These are phyloP conservation scores for Lasioglossum zephyrum DNA, from an alignment of 2,888 invertebrate genomes.

Conservation along the genomic window DNA sequence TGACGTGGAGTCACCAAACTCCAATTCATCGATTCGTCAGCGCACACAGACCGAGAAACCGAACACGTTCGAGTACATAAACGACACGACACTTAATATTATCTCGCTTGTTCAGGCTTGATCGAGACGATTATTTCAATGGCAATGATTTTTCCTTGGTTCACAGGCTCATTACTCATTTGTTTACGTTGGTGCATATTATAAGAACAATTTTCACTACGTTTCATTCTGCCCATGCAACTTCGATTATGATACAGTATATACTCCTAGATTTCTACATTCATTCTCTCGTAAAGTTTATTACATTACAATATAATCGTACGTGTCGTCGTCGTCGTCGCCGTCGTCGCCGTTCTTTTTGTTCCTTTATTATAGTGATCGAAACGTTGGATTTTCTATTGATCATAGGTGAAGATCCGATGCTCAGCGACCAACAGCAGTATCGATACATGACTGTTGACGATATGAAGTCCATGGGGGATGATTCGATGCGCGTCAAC, in stretches of 20 bases:
- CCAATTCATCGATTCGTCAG: slow-evolving; percentile 3
- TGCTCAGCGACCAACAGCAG: slow-evolving; percentile 93
- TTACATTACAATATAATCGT: not conserved
- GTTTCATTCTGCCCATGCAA: slow-evolving; percentile 49
- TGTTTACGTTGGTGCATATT: slow-evolving; percentile 53
- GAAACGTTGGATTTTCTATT: slow-evolving; percentile 20
- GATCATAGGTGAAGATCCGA: slow-evolving; percentile 93
- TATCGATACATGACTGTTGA: slow-evolving; percentile 97
- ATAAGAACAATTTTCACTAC: slow-evolving; percentile 18
- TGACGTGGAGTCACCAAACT: not conserved
- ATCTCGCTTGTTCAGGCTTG: slow-evolving; percentile 65
- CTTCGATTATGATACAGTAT: slow-evolving; percentile 25
- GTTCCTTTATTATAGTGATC: not conserved
- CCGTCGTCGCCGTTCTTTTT: not conserved
- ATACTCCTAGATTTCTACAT: slow-evolving; percentile 24
- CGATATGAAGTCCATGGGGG: slow-evolving; percentile 97
- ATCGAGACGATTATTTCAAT: slow-evolving; percentile 53
- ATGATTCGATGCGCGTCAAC: slow-evolving; percentile 96
- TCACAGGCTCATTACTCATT: slow-evolving; percentile 62
- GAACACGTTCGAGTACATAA: slow-evolving; percentile 14
- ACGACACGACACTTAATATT: slow-evolving; percentile 36
- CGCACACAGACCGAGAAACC: not conserved
- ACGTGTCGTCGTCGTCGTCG: not conserved
- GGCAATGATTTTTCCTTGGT: slow-evolving; percentile 64
- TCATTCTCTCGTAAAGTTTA: slow-evolving; percentile 6